Base-by-base conservation (phyloP, 1,140 invertebrate genomes). In the Nixonia krombeini region DNA sequence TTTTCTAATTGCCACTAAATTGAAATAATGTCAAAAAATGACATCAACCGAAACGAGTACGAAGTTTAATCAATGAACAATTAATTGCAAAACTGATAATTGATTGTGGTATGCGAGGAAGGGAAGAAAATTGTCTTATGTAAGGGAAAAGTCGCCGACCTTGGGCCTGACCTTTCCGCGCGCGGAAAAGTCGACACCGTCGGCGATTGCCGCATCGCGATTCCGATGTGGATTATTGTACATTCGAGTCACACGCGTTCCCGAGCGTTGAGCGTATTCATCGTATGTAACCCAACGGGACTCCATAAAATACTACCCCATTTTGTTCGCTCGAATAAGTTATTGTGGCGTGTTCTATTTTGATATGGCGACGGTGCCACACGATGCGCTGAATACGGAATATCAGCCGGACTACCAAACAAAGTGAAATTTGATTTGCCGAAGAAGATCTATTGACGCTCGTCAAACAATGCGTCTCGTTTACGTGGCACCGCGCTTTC, bases 291-390 rank as follows among this genome's bases (percentile, higher is more conserved):
- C 75, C 67, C 74, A 67, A 58, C 52, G 71, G 64, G 72, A 71
- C 67, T 74, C 65, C 70, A 74, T 75, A 77, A 79, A 77, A 79
- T 76, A 77, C 77, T 75, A 76, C 64, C 69, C 66, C 66, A 74
- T 75, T 75, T 74, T 72, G 71, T 73, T 74, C 73, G 64, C 62
- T 64, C 71, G 75, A 76, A 79, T 79, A 77, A 79, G 74, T 79
- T 78, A 79, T 78, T 79, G 75, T 75, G 70, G 66, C 73, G 58
- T 71, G 71, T 66, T 72, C 70, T 72, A 74, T 74, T 75, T 76
- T 74, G 74, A 76, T 78, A 78, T 70, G 65, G 71, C 72, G 69
- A 74, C 70, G 66, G 69, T 64, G 72, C 65, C 62, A 73, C 65
- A 64, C 62, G 62, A 49, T 55, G 68, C 62, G 38, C 70, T 68